These are phyloP conservation scores for Hippasteria phrygiana DNA, from an alignment of 53 echinoderm and acorn worm genomes.

Conservation along the genomic window DNA sequence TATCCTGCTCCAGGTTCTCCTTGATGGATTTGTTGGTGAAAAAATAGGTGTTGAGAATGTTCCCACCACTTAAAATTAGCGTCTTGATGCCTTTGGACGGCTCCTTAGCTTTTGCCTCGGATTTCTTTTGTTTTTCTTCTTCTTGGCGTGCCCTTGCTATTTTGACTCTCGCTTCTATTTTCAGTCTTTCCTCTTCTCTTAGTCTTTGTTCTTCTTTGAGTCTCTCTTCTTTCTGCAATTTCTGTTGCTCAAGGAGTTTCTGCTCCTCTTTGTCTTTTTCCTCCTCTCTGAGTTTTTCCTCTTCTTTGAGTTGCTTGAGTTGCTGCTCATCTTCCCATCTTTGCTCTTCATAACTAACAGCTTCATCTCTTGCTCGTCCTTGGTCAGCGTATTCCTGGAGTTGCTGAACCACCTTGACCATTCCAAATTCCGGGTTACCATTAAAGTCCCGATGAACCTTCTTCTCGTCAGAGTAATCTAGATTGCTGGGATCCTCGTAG, in stretches of 20 bases:
- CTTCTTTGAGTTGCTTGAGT: background rate
- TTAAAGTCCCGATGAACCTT: background rate
- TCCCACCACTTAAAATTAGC: background rate
- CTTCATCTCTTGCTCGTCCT: too few species aligned
- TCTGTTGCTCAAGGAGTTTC: background rate
- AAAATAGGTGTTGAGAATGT: constrained; percentile 2
- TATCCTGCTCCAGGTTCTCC: background rate
- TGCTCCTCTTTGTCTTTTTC: background rate
- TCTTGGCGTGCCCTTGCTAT: too few species aligned
- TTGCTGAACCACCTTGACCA: background rate
- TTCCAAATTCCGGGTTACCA: background rate
- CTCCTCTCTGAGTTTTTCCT: background rate
- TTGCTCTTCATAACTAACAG: too few species aligned
- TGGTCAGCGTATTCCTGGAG: background rate
- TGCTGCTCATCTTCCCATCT: background rate
- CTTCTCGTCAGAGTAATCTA: background rate
- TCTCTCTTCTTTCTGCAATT: too few species aligned
- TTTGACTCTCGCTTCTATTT: background rate
- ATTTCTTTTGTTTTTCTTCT: background rate
- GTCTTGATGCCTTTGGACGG: background rate
- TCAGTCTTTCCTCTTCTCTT: background rate
- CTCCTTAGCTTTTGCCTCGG: background rate
- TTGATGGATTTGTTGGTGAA: background rate
- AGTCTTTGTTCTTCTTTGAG: background rate
- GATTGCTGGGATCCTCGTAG: background rate